Evolutionary conservation across 2,888 invertebrate species (phyloP), one percentile per base, ranked within the genome.

Genomic region (Tinea trinotella): DNA sequence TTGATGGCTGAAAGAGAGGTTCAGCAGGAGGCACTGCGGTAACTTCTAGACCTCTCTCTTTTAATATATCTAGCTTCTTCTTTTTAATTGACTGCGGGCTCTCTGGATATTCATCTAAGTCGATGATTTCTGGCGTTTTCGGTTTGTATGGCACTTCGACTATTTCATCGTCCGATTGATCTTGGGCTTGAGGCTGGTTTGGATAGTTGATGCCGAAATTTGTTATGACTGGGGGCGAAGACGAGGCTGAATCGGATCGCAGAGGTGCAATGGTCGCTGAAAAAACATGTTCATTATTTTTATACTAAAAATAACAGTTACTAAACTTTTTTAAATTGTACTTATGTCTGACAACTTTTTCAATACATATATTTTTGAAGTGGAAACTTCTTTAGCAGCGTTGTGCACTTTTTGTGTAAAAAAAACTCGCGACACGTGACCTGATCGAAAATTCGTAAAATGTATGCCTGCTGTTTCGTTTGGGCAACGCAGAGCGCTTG

Each of bases 41-140:
- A 1, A 93, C 93, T 66, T 93, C 93, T 2, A 93, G 74, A 0
- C 93, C 93, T 10, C 92, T 88, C 63, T 93, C 91, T 56, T 92
- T 90, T 35, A 93, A 78, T 44, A 93, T 92, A 60, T 93, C 93
- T 5, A 93, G 78, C 64, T 92, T 93, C 58, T 90, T 89, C 72
- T 92, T 92, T 59, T 92, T 88, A 10, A 80, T 65, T 0, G 71
- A 67, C 55, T 81, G 82, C 0, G 82, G 86, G 53, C 79, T 82
- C 53, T 86, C 86, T 0, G 85, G 86, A 60, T 87, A 87, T 36
- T 85, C 82, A 64, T 91, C 91, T 6, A 91, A 70, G 61, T 90
- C 89, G 54, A 90, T 90, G 12, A 90, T 88, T 67, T 91, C 91
- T 7, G 91, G 90, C 0, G 88, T 88, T 65, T 89, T 88, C 0